Evolutionary conservation across 2,888 invertebrate genomes (phyloP).

Genomic region (Tupiocoris notatus): DNA sequence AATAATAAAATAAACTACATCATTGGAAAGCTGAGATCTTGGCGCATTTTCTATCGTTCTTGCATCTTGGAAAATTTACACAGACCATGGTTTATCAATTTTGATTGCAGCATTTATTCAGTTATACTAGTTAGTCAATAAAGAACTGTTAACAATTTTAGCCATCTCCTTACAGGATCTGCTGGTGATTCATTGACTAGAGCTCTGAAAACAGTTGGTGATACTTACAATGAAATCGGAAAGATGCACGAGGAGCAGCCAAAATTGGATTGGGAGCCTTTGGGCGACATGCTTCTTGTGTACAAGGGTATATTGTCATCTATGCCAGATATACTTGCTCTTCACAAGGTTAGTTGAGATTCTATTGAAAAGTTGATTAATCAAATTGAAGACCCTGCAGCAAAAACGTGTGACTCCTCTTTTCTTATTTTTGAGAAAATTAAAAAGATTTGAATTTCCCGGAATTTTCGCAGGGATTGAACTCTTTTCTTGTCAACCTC

Average conservation of each 20-base stretch:
- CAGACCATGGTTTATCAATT: too few relatives aligned
- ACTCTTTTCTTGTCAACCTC: background rate
- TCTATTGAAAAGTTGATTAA: too few relatives aligned
- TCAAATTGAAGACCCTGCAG: too few relatives aligned
- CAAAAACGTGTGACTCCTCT: too few relatives aligned
- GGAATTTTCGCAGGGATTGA: background rate
- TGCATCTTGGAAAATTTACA: too few relatives aligned
- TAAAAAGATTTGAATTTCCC: background rate
- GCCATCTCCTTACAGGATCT: constrained; percentile 30
- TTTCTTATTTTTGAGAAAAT: too few relatives aligned
- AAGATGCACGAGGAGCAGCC: constrained; percentile 87
- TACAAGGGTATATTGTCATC: constrained; percentile 89
- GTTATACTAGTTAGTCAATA: too few relatives aligned
- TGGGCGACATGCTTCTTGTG: constrained; percentile 87
- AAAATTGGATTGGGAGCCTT: constrained; percentile 83
- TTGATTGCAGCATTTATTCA: too few relatives aligned
- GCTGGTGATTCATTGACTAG: constrained; percentile 46
- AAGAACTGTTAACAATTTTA: too few relatives aligned
- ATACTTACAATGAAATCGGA: constrained; percentile 85
- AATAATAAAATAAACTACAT: too few relatives aligned
- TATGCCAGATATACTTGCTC: constrained; percentile 85
- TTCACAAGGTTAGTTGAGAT: constrained; percentile 79
- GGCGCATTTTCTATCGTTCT: too few relatives aligned
- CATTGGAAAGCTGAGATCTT: too few relatives aligned
- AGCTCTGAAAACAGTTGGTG: constrained; percentile 71